Percentiles rank a stretch among this genome's conserved stretches.
These are phyloP conservation scores for Aplocera efformata DNA, from an alignment of 2,888 invertebrate genomes.

Conservation along the genomic window DNA sequence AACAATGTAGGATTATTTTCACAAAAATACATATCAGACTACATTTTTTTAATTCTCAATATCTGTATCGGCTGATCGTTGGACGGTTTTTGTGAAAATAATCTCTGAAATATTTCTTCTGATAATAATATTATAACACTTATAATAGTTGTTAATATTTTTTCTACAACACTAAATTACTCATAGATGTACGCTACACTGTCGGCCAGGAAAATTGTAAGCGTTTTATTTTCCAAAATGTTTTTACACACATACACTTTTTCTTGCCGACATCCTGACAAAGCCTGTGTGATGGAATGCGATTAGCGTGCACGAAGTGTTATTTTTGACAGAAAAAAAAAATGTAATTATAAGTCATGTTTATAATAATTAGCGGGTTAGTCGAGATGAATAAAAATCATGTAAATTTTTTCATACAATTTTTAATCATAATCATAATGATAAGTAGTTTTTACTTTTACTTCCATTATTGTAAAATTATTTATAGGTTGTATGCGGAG, in stretches of 20 bases:
- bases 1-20: slow-evolving; percentile 14
- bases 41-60: no score
- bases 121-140: slow-evolving; percentile 21
- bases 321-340: slow-evolving; percentile 32
- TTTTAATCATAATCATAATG: slow-evolving; percentile 10
- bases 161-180: slow-evolving; percentile 35
- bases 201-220: slow-evolving; percentile 23
- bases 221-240: slow-evolving; percentile 2
- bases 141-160: slow-evolving; percentile 35
- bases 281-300: slow-evolving; percentile 22
- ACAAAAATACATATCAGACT: neutral
- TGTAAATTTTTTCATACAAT: slow-evolving; percentile 11
- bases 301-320: slow-evolving; percentile 29
- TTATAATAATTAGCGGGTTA: slow-evolving; percentile 17
- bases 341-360: slow-evolving; percentile 25
- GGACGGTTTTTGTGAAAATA: slow-evolving; percentile 10
- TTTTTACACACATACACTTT: slow-evolving; percentile 10
- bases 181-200: slow-evolving; percentile 24
- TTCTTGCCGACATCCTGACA: slow-evolving; percentile 5
- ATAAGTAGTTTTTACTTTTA: slow-evolving; percentile 8
- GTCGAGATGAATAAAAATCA: slow-evolving; percentile 12
- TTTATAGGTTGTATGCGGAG: slow-evolving; percentile 1
- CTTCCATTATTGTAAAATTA: slow-evolving; percentile 3
- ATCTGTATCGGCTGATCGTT: no score
- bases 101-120: slow-evolving; percentile 12